Conservation (phyloP, 2,113 vertebrate genomes). For the Todiramphus chloris region DNA sequence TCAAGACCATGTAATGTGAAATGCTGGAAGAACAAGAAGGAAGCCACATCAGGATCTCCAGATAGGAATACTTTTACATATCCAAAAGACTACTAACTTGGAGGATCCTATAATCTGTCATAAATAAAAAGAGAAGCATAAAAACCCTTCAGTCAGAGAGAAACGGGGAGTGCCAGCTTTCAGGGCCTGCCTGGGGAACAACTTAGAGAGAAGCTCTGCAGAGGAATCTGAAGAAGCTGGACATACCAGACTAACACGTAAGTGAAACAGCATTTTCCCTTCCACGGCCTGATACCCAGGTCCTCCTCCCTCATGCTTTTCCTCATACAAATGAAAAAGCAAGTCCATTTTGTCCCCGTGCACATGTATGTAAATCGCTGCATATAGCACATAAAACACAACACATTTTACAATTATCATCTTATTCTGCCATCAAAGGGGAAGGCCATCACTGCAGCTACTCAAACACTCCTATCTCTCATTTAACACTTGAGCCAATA, state of each 20-base stretch:
- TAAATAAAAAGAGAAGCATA: neutral
- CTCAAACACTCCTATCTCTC: neutral
- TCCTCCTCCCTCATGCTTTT: neutral
- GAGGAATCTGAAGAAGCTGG: neutral
- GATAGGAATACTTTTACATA: neutral
- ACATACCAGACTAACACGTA: neutral
- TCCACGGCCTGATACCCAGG: neutral
- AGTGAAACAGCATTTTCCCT: neutral
- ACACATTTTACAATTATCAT: neutral
- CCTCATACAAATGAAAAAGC: neutral
- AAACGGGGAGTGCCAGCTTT: neutral
- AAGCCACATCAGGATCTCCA: neutral
- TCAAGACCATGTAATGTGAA: neutral
- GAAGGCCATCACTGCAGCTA: neutral
- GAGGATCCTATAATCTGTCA: neutral
- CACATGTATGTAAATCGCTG: fast-evolving
- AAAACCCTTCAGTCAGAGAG: neutral
- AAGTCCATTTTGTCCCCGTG: neutral
- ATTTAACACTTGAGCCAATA: neutral
- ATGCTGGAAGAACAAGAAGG: neutral
- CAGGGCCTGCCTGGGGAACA: neutral
- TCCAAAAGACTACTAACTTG: neutral
- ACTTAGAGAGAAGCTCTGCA: neutral
- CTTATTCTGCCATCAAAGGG: neutral
- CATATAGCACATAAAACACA: fast-evolving